phyloP scores from a whole-genome alignment of 2,113 vertebrate species.

The Callocephalon fimbriatum region DNA sequence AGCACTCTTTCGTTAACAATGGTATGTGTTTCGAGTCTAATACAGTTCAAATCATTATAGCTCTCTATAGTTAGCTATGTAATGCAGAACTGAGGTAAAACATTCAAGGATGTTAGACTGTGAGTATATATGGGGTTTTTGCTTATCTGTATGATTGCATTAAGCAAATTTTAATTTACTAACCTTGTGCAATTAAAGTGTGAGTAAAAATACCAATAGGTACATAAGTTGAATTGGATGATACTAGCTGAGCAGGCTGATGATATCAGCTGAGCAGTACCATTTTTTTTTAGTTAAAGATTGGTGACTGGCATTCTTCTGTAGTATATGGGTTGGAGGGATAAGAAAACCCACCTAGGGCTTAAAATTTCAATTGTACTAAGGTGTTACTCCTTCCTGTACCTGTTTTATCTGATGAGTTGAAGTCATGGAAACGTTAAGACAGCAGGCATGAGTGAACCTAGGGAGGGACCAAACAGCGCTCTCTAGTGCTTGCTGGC shows the following conservation, averaged over 20 bases:
- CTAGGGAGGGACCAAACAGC: background rate
- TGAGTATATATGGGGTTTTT: background rate
- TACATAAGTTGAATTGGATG: background rate
- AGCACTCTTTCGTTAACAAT: conserved; percentile 87
- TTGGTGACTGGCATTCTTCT: background rate
- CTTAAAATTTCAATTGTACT: background rate
- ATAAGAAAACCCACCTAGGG: background rate
- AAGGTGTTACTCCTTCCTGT: background rate
- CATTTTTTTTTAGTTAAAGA: background rate
- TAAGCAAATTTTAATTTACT: background rate
- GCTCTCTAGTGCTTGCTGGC: background rate
- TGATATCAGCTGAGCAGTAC: background rate
- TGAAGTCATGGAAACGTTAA: background rate
- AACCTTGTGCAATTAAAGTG: background rate
- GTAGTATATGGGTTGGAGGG: background rate
- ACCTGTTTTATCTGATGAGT: background rate
- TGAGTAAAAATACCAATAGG: background rate
- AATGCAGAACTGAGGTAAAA: background rate
- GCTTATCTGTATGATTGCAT: background rate
- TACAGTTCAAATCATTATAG: background rate
- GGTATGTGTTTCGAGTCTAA: conserved; percentile 73
- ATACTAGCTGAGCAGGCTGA: background rate
- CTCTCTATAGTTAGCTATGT: background rate
- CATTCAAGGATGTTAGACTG: background rate
- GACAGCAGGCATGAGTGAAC: background rate